These are phyloP conservation scores for Sternotherus odoratus DNA, from an alignment of 2,797 vertebrate species.

Conservation along the genomic window DNA sequence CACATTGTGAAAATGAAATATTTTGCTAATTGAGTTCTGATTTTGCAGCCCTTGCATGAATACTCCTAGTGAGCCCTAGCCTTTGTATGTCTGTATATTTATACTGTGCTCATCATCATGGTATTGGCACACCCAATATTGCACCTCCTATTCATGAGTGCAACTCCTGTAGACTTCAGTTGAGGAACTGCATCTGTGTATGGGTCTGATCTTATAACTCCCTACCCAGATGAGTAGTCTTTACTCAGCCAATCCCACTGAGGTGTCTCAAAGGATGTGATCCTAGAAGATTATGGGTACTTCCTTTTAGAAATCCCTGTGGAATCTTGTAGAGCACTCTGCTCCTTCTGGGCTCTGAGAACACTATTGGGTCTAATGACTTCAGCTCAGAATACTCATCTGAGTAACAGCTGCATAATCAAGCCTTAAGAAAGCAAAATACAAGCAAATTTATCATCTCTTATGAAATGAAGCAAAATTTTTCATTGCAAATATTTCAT, in stretches of 20 bases:
- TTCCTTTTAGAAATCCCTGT: background rate
- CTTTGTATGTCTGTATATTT: background rate
- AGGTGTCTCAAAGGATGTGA: background rate
- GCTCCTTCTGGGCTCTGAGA: accelerated
- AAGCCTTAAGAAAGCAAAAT: background rate
- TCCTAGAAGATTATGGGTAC: background rate
- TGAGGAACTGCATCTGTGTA: background rate
- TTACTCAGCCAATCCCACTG: background rate
- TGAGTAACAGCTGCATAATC: background rate
- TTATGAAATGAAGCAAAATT: background rate
- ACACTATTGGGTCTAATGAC: background rate
- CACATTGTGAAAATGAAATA: background rate
- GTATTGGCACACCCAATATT: background rate
- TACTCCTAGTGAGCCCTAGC: background rate
- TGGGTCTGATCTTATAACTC: background rate
- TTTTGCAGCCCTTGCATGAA: background rate
- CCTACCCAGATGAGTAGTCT: background rate
- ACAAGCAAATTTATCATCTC: background rate
- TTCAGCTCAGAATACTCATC: background rate
- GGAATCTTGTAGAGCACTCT: background rate
- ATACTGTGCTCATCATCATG: background rate
- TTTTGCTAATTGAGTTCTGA: background rate
- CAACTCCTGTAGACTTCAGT: background rate
- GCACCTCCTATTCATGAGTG: background rate
- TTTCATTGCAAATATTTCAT: background rate